phyloP scores from a whole-genome alignment of 2,113 vertebrate genomes.

The Pyxicephalus adspersus region DNA sequence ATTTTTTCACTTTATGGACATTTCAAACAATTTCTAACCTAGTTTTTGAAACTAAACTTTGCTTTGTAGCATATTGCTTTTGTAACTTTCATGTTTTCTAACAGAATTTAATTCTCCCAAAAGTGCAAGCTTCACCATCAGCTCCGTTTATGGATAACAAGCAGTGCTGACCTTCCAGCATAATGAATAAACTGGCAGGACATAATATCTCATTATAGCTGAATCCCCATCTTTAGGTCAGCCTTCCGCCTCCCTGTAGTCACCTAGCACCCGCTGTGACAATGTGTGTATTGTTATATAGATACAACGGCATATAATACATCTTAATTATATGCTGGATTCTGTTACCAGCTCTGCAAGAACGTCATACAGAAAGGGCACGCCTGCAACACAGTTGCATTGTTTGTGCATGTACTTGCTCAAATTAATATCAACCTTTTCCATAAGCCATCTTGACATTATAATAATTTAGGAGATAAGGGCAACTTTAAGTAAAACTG shows the following conservation, averaged over 20 bases:
- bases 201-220: neutral
- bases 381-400: no score
- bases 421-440: no score
- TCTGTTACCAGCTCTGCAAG: no score
- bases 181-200: slow-evolving; percentile 12
- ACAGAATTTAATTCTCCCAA: neutral
- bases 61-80: neutral
- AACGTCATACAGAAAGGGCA: no score
- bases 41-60: neutral
- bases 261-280: neutral
- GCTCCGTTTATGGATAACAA: neutral
- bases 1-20: no score
- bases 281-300: neutral
- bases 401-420: no score
- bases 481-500: no score
- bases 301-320: no score
- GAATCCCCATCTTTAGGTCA: neutral
- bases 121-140: neutral
- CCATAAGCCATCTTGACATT: no score
- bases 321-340: no score
- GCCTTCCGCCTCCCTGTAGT: neutral
- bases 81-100: neutral
- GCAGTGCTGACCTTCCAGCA: neutral
- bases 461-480: no score
- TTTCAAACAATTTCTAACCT: no score